phyloP scores from a whole-genome alignment of 2,113 vertebrate genomes.

The Chaenocephalus aceratus region DNA sequence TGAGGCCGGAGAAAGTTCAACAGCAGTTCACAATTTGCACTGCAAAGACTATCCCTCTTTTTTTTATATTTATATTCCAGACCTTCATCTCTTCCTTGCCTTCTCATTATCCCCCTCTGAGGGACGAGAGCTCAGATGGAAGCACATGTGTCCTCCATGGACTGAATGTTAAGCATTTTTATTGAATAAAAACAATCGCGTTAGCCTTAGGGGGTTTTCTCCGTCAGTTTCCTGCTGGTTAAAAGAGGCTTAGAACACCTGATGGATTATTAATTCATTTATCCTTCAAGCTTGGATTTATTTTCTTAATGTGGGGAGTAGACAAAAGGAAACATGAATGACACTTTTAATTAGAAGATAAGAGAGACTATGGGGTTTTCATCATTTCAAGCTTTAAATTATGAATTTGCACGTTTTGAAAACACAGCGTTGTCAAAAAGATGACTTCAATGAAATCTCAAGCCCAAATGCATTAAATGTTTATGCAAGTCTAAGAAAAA shows the following conservation, averaged over 20 bases:
- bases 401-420: conserved; percentile 7
- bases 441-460: background rate
- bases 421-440: conserved; percentile 7
- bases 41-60: conserved; percentile 23
- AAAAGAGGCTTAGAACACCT: background rate
- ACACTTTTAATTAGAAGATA: conserved; percentile 31
- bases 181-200: conserved; percentile 38
- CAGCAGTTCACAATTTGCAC: conserved; percentile 43
- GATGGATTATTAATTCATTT: background rate
- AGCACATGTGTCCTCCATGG: conserved; percentile 32
- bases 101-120: conserved; percentile 36
- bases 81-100: conserved; percentile 15
- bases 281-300: background rate
- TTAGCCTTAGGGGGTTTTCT: background rate
- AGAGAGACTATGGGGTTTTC: conserved; percentile 29
- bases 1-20: conserved; percentile 47
- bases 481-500: background rate
- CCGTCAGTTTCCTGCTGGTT: background rate
- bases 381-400: conserved; percentile 30
- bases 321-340: conserved; percentile 4
- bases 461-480: background rate
- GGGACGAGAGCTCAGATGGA: background rate
- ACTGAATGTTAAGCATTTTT: conserved; percentile 58
- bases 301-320: conserved; percentile 1
- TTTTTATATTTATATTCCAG: conserved; percentile 41